Base-by-base conservation (phyloP, 2,797 vertebrate species). In the Trachurus trachurus region DNA sequence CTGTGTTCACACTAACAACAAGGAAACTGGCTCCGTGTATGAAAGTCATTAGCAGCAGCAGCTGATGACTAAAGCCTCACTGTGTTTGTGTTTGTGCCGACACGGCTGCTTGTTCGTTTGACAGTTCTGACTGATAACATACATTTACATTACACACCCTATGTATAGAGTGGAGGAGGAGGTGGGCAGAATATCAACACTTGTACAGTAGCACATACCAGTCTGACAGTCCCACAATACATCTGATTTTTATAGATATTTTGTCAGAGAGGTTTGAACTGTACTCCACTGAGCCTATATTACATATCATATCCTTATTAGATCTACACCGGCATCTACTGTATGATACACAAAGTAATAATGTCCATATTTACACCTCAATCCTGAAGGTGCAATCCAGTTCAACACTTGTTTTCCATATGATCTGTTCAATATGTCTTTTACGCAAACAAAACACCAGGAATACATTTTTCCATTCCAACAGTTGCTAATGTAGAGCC, bases 21-120 rank as follows among this genome's bases (percentile, higher is more conserved):
- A 45, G 47, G 60, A 67, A 54, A 59, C 47, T 0, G 1, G 19
- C 65, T 58, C 53, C 21, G 19, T 42, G 29, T 44, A n/a, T 58
- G 44, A 40, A 49, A 69, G 65, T 60, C 57, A 37, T 68, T 37
- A 78, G 65, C 65, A 64, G 45, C 65, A 64, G 40, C 54, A 78
- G 39, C 61, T 26, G 71, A 69, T 12, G 42, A 68, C 63, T 39
- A 13, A 71, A 66, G n/a, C 60, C 9, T 52, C 44, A 0, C 39
- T 19, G 16, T 64, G 26, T 45, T 31, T 67, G 42, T 26, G 29
- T 67, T 66, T 63, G 40, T 52, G 17, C 65, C 64, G 39, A 47
- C 71, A 42, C 54, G 31, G 31, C 1, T 39, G 57, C 73, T 70
- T 54, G 37, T 62, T 82, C 44, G 21, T 86, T 58, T 62, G 17